A percentile compares a stretch with the other conserved stretches of the same genome.
Evolutionary conservation across 2,113 vertebrate genomes (phyloP).

Genomic region (Lepisosteus osseus): DNA sequence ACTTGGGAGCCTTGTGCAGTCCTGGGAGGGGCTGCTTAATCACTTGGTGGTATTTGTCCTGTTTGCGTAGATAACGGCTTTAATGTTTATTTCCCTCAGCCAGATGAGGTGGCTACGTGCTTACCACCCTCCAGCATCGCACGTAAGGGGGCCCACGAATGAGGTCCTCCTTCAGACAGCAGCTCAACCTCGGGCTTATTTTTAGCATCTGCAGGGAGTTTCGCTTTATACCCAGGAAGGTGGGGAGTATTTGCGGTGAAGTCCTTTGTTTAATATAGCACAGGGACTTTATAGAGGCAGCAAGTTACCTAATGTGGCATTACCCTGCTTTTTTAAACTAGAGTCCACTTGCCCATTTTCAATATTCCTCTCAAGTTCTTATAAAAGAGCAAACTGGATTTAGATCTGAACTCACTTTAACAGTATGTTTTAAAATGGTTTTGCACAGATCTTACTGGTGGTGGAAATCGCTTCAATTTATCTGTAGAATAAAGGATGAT

Average conservation of each 20-base stretch:
- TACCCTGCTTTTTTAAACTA: neutral
- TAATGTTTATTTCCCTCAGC: neutral
- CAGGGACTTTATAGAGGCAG: neutral
- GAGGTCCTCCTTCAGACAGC: neutral
- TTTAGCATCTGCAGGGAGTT: constrained; percentile 2
- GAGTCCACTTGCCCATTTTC: no score
- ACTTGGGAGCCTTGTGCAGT: neutral
- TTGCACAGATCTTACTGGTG: no score
- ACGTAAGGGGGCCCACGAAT: neutral
- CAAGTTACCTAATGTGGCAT: neutral
- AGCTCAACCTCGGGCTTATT: neutral
- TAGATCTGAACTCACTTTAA: no score
- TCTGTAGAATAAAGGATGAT: no score
- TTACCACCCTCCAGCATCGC: neutral
- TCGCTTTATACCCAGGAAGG: constrained; percentile 1
- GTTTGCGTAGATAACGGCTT: constrained; percentile 6
- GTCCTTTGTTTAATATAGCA: neutral
- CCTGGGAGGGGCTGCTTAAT: neutral
- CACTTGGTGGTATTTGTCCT: constrained; percentile 4
- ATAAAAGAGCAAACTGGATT: no score
- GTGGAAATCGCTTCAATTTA: no score
- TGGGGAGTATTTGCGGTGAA: neutral
- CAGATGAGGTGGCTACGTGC: constrained; percentile 3
- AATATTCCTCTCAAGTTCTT: no score
- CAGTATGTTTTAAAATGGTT: no score